phyloP scores from a whole-genome alignment of 2,113 vertebrate species.

The Pseudolaguvia tuberculata region DNA sequence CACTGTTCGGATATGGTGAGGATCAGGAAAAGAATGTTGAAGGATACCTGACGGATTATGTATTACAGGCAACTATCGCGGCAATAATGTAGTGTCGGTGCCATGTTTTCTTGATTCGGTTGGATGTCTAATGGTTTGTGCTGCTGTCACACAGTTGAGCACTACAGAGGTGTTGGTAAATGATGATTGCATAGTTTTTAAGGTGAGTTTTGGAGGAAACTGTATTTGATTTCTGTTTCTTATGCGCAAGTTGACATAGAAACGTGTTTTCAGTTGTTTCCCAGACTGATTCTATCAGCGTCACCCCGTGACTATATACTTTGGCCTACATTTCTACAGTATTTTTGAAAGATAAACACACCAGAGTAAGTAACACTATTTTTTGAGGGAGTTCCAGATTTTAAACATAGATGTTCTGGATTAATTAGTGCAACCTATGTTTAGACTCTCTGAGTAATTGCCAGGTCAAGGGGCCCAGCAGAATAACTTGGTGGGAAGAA shows the following conservation, averaged over 20 bases:
- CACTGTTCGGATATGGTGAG: background rate
- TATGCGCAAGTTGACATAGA: background rate
- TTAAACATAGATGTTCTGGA: too few species aligned
- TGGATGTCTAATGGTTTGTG: background rate
- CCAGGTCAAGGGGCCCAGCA: too few species aligned
- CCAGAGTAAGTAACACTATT: background rate
- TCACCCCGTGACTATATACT: background rate
- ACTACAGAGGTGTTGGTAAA: background rate
- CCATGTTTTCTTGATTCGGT: background rate
- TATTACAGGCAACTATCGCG: constrained; percentile 16
- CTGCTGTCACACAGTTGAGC: background rate
- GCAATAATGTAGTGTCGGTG: background rate
- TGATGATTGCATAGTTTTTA: constrained; percentile 28
- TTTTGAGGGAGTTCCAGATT: background rate
- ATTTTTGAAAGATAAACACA: constrained; percentile 8
- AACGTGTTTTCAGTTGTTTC: constrained; percentile 30
- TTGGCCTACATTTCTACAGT: background rate
- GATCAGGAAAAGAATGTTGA: constrained; percentile 48
- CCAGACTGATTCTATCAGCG: background rate
- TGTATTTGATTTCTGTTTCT: constrained; percentile 34
- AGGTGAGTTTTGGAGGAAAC: too few species aligned
- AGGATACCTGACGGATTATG: background rate
- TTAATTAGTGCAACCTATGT: too few species aligned
- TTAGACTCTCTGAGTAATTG: too few species aligned
- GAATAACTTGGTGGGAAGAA: too few species aligned